phyloP scores from a whole-genome alignment of 1,140 invertebrate genomes.

The Drosophila truncata region DNA sequence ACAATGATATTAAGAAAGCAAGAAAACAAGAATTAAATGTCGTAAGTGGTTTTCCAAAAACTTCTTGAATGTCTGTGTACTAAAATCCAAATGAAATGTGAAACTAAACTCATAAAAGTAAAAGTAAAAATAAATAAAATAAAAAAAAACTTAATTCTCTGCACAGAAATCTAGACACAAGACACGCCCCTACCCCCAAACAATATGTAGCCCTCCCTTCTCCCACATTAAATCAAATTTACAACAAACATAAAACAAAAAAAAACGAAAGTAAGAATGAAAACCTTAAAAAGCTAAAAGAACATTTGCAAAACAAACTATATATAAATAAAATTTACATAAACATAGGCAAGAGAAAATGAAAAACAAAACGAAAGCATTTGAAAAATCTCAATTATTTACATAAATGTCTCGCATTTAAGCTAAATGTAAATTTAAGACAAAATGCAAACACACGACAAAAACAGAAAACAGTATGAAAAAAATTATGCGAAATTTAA shows the following conservation, averaged over 20 bases:
- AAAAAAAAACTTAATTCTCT: conserved; percentile 58
- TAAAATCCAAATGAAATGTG: conserved; percentile 73
- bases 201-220: conserved; percentile 25
- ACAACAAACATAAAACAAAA: conserved; percentile 55
- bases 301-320: conserved; percentile 58
- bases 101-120: conserved; percentile 47
- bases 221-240: conserved; percentile 79
- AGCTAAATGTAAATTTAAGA: conserved; percentile 79
- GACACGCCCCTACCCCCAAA: conserved; percentile 30
- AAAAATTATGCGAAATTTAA: conserved; percentile 47
- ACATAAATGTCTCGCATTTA: conserved; percentile 83
- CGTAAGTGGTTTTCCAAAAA: conserved; percentile 77
- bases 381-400: conserved; percentile 79
- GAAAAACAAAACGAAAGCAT: conserved; percentile 24
- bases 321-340: conserved; percentile 79
- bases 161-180: conserved; percentile 61
- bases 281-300: conserved; percentile 49
- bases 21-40: conserved; percentile 43
- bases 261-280: conserved; percentile 38
- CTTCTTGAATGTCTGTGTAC: conserved; percentile 76
- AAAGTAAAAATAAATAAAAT: conserved; percentile 37
- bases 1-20: conserved; percentile 51
- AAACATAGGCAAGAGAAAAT: conserved; percentile 63
- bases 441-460: conserved; percentile 30
- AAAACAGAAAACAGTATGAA: conserved; percentile 27